These are phyloP conservation scores for Erythrolamprus reginae DNA, from an alignment of 2,113 vertebrate genomes.

Conservation along the genomic window DNA sequence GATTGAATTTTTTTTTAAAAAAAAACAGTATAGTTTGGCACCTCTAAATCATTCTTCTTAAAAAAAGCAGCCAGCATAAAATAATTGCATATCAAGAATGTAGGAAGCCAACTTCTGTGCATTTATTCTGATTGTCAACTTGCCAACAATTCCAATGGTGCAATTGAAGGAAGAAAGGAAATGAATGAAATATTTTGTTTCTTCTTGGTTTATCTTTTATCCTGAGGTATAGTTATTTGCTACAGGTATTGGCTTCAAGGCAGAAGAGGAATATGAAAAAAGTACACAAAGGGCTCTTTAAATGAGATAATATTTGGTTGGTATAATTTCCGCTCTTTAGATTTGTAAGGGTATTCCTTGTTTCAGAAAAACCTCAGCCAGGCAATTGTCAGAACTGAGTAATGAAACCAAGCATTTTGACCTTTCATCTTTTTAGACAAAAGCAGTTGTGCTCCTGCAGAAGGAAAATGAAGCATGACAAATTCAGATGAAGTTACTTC, in stretches of 20 bases:
- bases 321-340: not conserved
- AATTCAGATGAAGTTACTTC: constrained; percentile 11
- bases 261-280: not conserved
- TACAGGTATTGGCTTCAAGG: not conserved
- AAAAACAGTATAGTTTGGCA: too few relatives aligned
- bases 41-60: constrained; percentile 39
- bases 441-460: not conserved
- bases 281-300: not conserved
- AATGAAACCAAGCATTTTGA: not conserved
- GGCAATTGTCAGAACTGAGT: not conserved
- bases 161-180: not conserved
- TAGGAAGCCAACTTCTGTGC: not conserved
- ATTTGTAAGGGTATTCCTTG: not conserved
- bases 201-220: not conserved
- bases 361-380: not conserved
- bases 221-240: not conserved
- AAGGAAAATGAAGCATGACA: constrained; percentile 13
- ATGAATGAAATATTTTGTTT: not conserved
- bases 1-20: too few relatives aligned
- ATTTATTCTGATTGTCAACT: not conserved
- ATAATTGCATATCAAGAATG: not conserved
- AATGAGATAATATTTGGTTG: not conserved
- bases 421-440: constrained; percentile 19
- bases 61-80: constrained; percentile 12
- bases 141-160: not conserved